A percentile compares a stretch with the other conserved stretches of the same genome.
phyloP scores from a whole-genome alignment of 1,140 invertebrate genomes.

The Apis florea region DNA sequence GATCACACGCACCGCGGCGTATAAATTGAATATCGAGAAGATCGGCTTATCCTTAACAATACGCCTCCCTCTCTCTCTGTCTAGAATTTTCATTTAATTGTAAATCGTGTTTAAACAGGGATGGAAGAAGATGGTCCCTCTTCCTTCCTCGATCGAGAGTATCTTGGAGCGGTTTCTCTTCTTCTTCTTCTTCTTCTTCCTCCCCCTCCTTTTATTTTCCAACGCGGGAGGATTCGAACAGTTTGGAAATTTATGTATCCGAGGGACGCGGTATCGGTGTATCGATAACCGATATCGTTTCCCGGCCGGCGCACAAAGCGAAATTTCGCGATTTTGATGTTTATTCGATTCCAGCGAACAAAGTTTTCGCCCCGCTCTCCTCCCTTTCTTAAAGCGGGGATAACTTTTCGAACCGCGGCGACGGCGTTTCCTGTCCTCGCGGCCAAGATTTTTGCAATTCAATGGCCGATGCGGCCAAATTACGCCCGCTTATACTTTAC shows the following conservation, averaged over 20 bases:
- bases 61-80: slow-evolving; percentile 29
- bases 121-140: neutral
- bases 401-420: neutral
- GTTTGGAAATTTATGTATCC: slow-evolving; percentile 10
- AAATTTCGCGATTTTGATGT: slow-evolving; percentile 19
- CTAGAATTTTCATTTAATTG: slow-evolving; percentile 61
- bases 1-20: slow-evolving; percentile 65
- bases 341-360: neutral
- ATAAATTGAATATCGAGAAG: slow-evolving; percentile 69
- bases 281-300: slow-evolving; percentile 18
- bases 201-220: neutral
- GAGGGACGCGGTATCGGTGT: neutral
- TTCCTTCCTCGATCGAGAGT: neutral
- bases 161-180: no score
- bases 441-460: slow-evolving; percentile 54
- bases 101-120: slow-evolving; percentile 50
- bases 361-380: neutral
- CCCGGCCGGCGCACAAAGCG: neutral
- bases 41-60: slow-evolving; percentile 69
- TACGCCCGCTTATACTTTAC: slow-evolving; percentile 33
- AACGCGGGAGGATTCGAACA: neutral
- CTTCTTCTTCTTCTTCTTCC: no score
- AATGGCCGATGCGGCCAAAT: slow-evolving; percentile 40
- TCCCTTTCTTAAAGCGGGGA: neutral
- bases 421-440: slow-evolving; percentile 2